Evolutionary conservation across 1,140 invertebrate species (phyloP), one percentile per base, ranked within the genome.

Genomic region (Ooceraea biroi): DNA sequence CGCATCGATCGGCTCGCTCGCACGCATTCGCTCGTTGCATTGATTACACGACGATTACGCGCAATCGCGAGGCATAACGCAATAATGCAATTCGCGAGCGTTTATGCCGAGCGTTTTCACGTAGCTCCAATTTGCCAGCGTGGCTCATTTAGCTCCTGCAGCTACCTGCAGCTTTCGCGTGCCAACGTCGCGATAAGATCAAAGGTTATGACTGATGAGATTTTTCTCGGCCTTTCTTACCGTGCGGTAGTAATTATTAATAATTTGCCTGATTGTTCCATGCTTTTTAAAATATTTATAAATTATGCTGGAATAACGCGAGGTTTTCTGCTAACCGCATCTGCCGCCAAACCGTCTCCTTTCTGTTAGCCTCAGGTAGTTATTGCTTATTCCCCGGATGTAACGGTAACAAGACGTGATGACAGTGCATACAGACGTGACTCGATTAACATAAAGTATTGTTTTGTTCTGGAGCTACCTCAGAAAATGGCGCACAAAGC

Each of bases 381-480:
- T 71, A 85, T 85, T 85, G 83, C 73, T 88, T 88, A 88, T 88
- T 88, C 87, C 72, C 83, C 46, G 61, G 86, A 88, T 78, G 87
- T 77, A 88, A 88, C 86, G 86, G 86, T 88, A 88, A 88, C 87
- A 84, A 80, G 84, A 88, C 86, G 86, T 85, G 87, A 88, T 88
- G 87, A 88, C 87, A 88, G 58, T 88, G 86, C 78, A 88, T 88
- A 88, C 83, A 85, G 83, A 88, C 87, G 86, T 88, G 86, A 88
- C 87, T 88, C 86, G 87, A 88, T 88, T 88, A 85, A 84, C 87
- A 88, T 88, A 88, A 77, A 74, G 66, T 87, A 88, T 88, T 85
- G 86, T 88, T 78, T 88, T 84, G 72, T 60, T 46, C 52, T 55
- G 76, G 74, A 72, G 84, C 80, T 80, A 74, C 68, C 66, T 69